Base-by-base conservation (phyloP, 2,888 invertebrate genomes). In the Coleophora deauratella region DNA sequence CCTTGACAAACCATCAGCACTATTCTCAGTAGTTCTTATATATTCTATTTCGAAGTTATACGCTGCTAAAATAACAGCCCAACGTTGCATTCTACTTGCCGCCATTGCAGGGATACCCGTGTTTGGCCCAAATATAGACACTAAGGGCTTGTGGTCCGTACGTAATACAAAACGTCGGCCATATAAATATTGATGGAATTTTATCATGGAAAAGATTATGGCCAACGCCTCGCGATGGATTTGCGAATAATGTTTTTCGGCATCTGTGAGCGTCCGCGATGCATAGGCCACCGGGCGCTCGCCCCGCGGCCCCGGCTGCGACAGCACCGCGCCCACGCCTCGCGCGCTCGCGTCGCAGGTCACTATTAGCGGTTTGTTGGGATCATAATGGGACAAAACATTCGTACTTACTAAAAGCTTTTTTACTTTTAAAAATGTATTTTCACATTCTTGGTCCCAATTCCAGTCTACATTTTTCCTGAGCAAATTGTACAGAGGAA, bases 51-150 rank as follows among this genome's bases (percentile, higher is more conserved):
- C 10, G 12, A 28, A 42, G 10, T 42, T 13, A 27, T 38, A 47
- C 0, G 38, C 45, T 9, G 42, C 12, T 9, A 46, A 32, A 11
- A 42, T 21, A 10, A 43, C 35, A 4, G 44, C 44, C 43, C 43
- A 45, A n/a, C 43, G 36, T n/a, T 43, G 43, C 31, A 46, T 3
- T 10, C 46, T 37, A 8, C 37, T 39, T 9, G 51, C 49, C 0
- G 47, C 50, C 45, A 48, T 53, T 1, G 39, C 27, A 10, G 46
- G 43, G 10, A 47, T 42, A 11, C 47, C 51, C 7, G 14, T 27
- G 33, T 53, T 50, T 15, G 36, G 12, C 0, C 49, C 51, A 39
- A 53, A 51, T 35, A 53, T 50, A 2, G 40, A 14, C 1, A 43
- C 40, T 9, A 50, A 32, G 6, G 46, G 50, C 31, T 46, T 49